Evolutionary conservation across 2,888 invertebrate genomes (phyloP), one percentile per base, ranked within the genome.

Genomic region (Dryococelus australis): DNA sequence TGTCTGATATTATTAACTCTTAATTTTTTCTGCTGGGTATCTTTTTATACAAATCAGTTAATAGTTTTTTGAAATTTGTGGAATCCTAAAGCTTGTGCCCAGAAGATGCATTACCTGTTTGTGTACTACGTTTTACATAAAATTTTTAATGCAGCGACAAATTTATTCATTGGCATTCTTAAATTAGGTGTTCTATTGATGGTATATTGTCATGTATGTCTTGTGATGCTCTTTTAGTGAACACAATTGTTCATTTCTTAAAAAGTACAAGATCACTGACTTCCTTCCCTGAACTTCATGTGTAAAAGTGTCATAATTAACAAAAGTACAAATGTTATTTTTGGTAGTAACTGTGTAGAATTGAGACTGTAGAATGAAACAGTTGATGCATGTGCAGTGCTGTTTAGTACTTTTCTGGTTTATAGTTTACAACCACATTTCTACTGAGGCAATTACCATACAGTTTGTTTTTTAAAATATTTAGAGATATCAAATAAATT

Each of bases 201-300:
- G 65, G 65, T 65, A 65, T 65, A 65, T n/a, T 51, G 51, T 51
- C 8, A 65, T 65, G n/a, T 65, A 5, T 65, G 65, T 65, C 24
- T 24, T 65, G 65, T 10, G 65, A 65, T 9, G n/a, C 20, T 65
- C 65, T 65, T 65, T 65, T 65, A 65, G 65, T 65, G 24, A 20
- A 65, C 65, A 65, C 24, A 65, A 24, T 65, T 65, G 65, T 65
- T 65, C n/a, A 65, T 65, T 65, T 65, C 65, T 65, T 65, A 65
- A 65, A 65, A 65, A 65, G 65, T 65, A 65, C 65, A 65, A 65
- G 65, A 65, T n/a, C 65, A 65, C 65, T n/a, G 24, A 65, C 65
- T 65, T 65, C 65, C 65, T 65, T 65, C 65, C 65, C 65, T 65
- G 65, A 65, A 65, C 65, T 65, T 65, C n/a, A 65, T 65, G 20